Conservation (phyloP, 2,797 vertebrate genomes). For the Pseudopleuronectes americanus region DNA sequence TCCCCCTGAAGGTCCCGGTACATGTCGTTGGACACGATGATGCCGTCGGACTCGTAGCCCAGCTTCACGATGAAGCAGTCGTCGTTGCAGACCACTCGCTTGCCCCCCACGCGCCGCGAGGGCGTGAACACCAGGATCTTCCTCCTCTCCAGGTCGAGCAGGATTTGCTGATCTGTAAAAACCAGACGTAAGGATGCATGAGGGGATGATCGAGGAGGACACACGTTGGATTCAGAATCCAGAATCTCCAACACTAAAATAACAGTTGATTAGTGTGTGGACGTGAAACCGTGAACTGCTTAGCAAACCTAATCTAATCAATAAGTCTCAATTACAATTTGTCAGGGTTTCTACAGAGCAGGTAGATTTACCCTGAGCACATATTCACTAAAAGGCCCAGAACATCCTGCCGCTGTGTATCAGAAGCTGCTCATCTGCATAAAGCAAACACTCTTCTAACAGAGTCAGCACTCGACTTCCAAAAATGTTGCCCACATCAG, state of each 20-base stretch:
- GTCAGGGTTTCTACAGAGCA: too few relatives aligned
- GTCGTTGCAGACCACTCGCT: slow-evolving; percentile 83
- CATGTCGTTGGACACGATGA: slow-evolving; percentile 84
- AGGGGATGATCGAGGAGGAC: not conserved
- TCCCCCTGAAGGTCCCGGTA: slow-evolving; percentile 84
- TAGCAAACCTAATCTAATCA: too few relatives aligned
- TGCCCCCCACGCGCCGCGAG: slow-evolving; percentile 76
- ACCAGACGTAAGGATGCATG: not conserved
- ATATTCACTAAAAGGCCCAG: too few relatives aligned
- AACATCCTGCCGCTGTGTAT: too few relatives aligned
- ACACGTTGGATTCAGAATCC: too few relatives aligned
- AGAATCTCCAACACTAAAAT: too few relatives aligned
- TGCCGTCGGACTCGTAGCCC: slow-evolving; percentile 76
- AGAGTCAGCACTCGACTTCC: not conserved
- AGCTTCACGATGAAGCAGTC: slow-evolving; percentile 84
- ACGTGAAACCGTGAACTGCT: too few relatives aligned
- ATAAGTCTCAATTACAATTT: too few relatives aligned
- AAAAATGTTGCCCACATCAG: slow-evolving; percentile 26
- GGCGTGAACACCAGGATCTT: slow-evolving; percentile 84
- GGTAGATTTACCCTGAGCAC: too few relatives aligned
- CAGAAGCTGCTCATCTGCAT: too few relatives aligned
- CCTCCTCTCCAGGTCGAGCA: slow-evolving; percentile 79
- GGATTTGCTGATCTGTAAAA: slow-evolving; percentile 80
- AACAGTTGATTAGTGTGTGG: too few relatives aligned
- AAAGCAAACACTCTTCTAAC: too few relatives aligned